Conservation (phyloP, 92 coral and sea anemone species). For the Siderastrea radians region DNA sequence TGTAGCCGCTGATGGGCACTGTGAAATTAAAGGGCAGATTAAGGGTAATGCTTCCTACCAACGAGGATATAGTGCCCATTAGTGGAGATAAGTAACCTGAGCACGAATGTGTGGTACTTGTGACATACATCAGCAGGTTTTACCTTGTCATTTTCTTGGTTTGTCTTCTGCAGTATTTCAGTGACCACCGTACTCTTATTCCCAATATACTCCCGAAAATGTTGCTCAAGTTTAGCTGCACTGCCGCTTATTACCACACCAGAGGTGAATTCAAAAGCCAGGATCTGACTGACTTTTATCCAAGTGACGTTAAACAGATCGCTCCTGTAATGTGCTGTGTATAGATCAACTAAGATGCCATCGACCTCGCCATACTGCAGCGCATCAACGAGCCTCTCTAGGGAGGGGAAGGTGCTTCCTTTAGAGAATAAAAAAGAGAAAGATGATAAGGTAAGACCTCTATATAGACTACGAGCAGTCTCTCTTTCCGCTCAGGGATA, state of each 20-base stretch:
- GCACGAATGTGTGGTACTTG: too few species aligned
- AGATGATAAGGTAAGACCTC: too few species aligned
- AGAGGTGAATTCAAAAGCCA: slow-evolving; percentile 65
- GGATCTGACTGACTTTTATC: slow-evolving; percentile 65
- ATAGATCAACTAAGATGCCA: slow-evolving; percentile 82
- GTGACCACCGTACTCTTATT: slow-evolving; percentile 52
- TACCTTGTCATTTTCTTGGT: slow-evolving; percentile 53
- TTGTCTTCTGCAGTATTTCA: slow-evolving; percentile 59
- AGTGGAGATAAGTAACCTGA: too few species aligned
- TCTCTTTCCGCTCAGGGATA: too few species aligned
- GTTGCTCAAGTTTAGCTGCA: slow-evolving; percentile 65
- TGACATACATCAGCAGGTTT: too few species aligned
- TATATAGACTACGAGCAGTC: too few species aligned
- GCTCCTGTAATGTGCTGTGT: slow-evolving; percentile 76
- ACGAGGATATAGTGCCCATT: too few species aligned
- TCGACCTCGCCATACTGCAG: slow-evolving; percentile 66
- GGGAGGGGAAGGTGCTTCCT: slow-evolving; percentile 68
- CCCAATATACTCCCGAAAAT: slow-evolving; percentile 57
- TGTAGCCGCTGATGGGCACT: too few species aligned
- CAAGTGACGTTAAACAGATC: slow-evolving; percentile 77
- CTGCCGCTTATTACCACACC: slow-evolving; percentile 74
- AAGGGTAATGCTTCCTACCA: too few species aligned
- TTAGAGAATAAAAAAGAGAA: not conserved
- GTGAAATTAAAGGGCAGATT: too few species aligned
- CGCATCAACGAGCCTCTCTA: slow-evolving; percentile 62